Conservation (phyloP, 2,113 vertebrate species). For the Antechinus flavipes region DNA sequence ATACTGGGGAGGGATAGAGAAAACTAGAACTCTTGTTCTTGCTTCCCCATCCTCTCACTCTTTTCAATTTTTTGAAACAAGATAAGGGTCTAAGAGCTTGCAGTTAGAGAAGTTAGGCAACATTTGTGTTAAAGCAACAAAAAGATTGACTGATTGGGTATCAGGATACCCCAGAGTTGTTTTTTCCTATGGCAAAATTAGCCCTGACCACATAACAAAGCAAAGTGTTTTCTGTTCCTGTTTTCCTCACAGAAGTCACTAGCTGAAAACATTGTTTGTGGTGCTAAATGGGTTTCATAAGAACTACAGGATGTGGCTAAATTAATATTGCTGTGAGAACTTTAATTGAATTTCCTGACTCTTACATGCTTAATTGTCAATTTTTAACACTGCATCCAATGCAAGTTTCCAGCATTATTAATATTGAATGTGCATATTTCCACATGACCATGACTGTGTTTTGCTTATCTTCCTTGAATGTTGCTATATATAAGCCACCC, state of each 20-base stretch:
- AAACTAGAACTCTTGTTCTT: neutral
- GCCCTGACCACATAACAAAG: slow-evolving; percentile 52
- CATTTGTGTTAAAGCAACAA: slow-evolving; percentile 6
- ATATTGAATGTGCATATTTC: slow-evolving; percentile 39
- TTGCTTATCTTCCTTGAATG: slow-evolving; percentile 61
- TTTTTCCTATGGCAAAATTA: slow-evolving; percentile 41
- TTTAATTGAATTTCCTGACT: slow-evolving; percentile 75
- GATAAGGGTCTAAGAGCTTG: neutral
- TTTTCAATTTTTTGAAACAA: neutral
- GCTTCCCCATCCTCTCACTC: neutral
- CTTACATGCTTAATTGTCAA: slow-evolving; percentile 59
- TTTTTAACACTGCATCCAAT: slow-evolving; percentile 69
- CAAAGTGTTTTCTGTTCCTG: slow-evolving; percentile 54
- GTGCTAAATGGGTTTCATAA: slow-evolving; percentile 73
- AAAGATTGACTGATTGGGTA: slow-evolving; percentile 10
- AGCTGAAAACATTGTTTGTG: slow-evolving; percentile 61
- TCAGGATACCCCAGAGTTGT: slow-evolving; percentile 43
- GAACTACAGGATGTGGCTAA: slow-evolving; percentile 67
- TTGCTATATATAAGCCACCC: slow-evolving; percentile 54
- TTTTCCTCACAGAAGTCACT: slow-evolving; percentile 59
- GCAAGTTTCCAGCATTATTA: slow-evolving; percentile 52
- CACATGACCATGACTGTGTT: slow-evolving; percentile 50
- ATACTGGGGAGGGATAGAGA: neutral
- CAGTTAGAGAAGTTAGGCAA: slow-evolving; percentile 29
- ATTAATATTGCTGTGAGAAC: slow-evolving; percentile 59